phyloP scores from a whole-genome alignment of 37 sponge, comb jelly and placozoan genomes.

The Trichoplax adhaerens region DNA sequence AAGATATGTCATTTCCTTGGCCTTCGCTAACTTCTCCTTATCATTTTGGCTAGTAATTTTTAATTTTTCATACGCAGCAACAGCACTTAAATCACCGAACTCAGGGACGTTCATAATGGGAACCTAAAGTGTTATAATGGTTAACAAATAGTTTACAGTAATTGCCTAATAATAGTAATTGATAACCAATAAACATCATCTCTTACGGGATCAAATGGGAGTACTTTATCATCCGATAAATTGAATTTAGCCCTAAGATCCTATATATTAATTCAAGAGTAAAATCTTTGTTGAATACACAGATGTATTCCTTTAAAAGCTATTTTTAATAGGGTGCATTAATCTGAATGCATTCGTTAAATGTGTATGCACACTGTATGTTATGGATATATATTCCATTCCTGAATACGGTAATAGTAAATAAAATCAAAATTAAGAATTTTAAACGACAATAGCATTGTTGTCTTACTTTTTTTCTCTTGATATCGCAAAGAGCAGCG shows the following conservation, averaged over 20 bases:
- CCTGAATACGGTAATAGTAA: too few relatives aligned
- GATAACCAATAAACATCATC: neutral
- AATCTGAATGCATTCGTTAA: too few relatives aligned
- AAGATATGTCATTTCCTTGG: constrained; percentile 86
- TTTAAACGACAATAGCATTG: neutral
- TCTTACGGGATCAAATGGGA: constrained; percentile 82
- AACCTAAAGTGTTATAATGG: constrained; percentile 18
- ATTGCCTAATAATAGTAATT: neutral
- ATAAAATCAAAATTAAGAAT: too few relatives aligned
- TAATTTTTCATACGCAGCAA: constrained; percentile 71
- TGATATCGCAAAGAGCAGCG: constrained; percentile 87
- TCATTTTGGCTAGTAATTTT: constrained; percentile 89
- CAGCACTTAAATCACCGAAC: constrained; percentile 71
- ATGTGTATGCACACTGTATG: too few relatives aligned
- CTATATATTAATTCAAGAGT: constrained; percentile 10
- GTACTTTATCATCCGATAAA: constrained; percentile 86
- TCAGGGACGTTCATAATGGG: constrained; percentile 89
- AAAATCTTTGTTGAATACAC: neutral
- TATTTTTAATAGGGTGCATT: too few relatives aligned
- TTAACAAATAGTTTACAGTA: neutral
- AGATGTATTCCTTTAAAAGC: too few relatives aligned
- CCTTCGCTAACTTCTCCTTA: constrained; percentile 61
- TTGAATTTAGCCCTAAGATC: constrained; percentile 79
- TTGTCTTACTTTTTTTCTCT: constrained; percentile 60
- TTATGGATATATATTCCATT: too few relatives aligned